Conservation (phyloP, 2,797 vertebrate genomes). For the Siniperca obscura region DNA sequence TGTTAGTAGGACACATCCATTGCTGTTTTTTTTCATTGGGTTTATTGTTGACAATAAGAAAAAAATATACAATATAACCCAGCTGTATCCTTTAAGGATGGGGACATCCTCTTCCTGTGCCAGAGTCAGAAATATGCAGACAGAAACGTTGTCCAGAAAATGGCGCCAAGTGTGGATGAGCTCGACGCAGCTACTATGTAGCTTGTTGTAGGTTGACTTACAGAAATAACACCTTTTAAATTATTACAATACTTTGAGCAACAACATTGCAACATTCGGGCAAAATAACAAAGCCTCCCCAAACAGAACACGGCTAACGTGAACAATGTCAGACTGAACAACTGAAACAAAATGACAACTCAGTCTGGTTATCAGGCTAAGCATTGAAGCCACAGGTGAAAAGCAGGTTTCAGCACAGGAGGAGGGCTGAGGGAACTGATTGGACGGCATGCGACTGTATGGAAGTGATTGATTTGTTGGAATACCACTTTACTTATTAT, state of each 20-base stretch:
- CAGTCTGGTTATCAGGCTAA: neutral
- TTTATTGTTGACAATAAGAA: no score
- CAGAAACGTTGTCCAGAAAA: neutral
- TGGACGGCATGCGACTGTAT: neutral
- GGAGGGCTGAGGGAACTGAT: slow-evolving; percentile 5
- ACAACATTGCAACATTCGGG: neutral
- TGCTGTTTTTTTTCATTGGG: neutral
- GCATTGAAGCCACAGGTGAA: neutral
- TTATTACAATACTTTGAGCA: neutral
- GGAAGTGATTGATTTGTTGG: slow-evolving; percentile 3
- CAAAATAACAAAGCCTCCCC: neutral
- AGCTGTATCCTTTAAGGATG: no score
- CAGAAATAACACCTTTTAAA: neutral
- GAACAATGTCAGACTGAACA: neutral
- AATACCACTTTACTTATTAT: slow-evolving; percentile 28
- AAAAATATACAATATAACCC: no score
- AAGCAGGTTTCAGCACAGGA: neutral
- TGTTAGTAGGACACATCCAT: neutral
- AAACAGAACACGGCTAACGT: neutral
- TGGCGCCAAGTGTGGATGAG: neutral
- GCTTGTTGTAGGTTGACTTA: neutral
- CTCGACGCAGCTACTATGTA: neutral
- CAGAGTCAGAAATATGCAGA: neutral
- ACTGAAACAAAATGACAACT: slow-evolving; percentile 7
- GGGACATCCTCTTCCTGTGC: no score